phyloP scores from a whole-genome alignment of 2,113 vertebrate genomes.

The Mohoua ochrocephala region DNA sequence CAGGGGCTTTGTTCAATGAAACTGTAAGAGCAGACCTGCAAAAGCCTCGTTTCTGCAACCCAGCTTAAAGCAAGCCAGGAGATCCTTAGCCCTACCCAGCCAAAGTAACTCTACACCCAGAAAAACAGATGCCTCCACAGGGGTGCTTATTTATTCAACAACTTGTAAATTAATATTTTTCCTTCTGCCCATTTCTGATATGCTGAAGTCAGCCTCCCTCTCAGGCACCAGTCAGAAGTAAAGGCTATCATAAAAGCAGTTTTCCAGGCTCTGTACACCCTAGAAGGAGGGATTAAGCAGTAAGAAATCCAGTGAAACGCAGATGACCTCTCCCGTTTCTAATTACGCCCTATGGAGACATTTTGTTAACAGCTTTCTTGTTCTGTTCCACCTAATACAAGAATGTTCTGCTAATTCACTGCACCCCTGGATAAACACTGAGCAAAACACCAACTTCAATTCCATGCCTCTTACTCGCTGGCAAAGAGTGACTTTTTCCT shows the following conservation, averaged over 20 bases:
- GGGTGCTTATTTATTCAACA: slow-evolving; percentile 50
- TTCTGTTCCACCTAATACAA: not conserved
- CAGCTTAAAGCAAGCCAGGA: slow-evolving; percentile 21
- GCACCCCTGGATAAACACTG: not conserved
- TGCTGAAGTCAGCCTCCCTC: not conserved
- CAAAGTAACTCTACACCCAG: slow-evolving; percentile 45
- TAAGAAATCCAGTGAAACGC: not conserved
- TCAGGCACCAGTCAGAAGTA: not conserved
- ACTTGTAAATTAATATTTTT: slow-evolving; percentile 38
- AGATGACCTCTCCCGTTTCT: not conserved
- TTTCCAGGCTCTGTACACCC: not conserved
- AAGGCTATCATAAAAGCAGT: not conserved
- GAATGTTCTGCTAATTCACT: not conserved
- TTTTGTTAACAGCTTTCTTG: not conserved
- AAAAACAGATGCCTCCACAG: slow-evolving; percentile 38
- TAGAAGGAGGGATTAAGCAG: not conserved
- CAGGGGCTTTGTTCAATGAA: slow-evolving; percentile 17
- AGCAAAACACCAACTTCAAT: not conserved
- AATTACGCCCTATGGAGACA: not conserved
- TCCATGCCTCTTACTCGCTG: not conserved
- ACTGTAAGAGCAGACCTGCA: not conserved
- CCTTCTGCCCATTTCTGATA: not conserved
- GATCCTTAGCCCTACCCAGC: slow-evolving; percentile 15
- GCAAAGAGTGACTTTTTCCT: slow-evolving; percentile 28
- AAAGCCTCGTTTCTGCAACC: not conserved